Evolutionary conservation across 2,797 vertebrate genomes (phyloP).

Genomic region (Geotrypetes seraphini): DNA sequence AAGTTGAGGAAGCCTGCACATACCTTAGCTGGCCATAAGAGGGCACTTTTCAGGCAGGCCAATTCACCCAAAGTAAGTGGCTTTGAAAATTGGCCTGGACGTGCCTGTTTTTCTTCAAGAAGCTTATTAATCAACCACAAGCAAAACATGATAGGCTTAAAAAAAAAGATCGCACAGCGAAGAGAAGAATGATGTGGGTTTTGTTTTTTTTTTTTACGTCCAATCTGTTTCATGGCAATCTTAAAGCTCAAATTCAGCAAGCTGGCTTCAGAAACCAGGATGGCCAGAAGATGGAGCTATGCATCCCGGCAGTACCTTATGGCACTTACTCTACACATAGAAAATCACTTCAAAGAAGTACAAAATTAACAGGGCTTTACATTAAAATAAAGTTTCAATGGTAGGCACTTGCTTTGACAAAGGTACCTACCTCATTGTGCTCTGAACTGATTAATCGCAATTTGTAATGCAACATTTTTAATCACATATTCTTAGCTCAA

Average conservation of each 20-base stretch:
- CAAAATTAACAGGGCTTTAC: constrained; percentile 65
- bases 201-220: no score
- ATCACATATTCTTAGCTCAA: constrained; percentile 8
- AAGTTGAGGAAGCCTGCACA: no score
- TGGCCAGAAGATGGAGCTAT: constrained; percentile 12
- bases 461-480: constrained; percentile 16
- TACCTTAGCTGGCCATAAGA: no score
- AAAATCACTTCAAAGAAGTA: constrained; percentile 23
- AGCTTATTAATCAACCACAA: constrained; percentile 12
- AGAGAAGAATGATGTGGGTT: constrained; percentile 64
- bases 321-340: constrained; percentile 19
- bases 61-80: no score
- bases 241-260: constrained; percentile 61
- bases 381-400: constrained; percentile 47
- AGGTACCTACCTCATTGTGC: constrained; percentile 48
- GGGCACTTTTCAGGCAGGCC: no score
- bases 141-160: constrained; percentile 46
- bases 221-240: constrained; percentile 66
- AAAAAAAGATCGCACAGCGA: constrained; percentile 53
- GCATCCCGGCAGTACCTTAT: constrained; percentile 9
- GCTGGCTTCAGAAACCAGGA: constrained; percentile 20
- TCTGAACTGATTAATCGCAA: constrained; percentile 20
- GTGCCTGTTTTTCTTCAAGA: constrained; percentile 5
- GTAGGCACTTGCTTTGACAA: constrained; percentile 67
- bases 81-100: no score